These are phyloP conservation scores for Escarpia spicata DNA, from an alignment of 2,888 invertebrate species.

Conservation along the genomic window DNA sequence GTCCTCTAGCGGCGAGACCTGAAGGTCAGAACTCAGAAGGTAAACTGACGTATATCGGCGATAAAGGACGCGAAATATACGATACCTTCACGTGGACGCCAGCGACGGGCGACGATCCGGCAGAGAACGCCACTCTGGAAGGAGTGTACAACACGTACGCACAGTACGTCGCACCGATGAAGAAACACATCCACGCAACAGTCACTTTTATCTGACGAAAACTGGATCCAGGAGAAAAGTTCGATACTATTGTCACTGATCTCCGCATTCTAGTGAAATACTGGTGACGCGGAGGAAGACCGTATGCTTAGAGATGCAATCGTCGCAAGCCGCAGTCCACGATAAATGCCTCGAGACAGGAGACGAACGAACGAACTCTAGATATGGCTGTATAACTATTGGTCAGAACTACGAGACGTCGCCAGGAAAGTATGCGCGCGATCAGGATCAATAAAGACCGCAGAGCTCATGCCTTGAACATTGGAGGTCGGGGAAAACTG, in stretches of 20 bases:
- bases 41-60: constrained; percentile 17
- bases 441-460: neutral
- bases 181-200: neutral
- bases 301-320: constrained; percentile 22
- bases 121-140: constrained; percentile 10
- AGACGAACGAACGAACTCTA: constrained; percentile 17
- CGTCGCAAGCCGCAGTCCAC: neutral
- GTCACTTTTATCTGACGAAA: neutral
- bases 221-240: constrained; percentile 17
- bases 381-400: constrained; percentile 22
- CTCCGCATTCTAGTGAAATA: neutral
- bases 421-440: constrained; percentile 18
- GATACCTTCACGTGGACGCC: constrained; percentile 18
- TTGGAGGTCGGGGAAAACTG: neutral
- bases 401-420: no score
- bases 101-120: neutral
- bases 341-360: constrained; percentile 23
- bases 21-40: neutral
- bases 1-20: neutral
- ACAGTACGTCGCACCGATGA: constrained; percentile 20
- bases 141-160: neutral
- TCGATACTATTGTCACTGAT: constrained; percentile 19
- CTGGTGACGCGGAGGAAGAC: constrained; percentile 10
- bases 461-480: neutral
- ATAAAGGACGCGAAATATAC: constrained; percentile 23